Base-by-base conservation (phyloP, 2,113 vertebrate genomes). In the Sinocyclocheilus anophthalmus region DNA sequence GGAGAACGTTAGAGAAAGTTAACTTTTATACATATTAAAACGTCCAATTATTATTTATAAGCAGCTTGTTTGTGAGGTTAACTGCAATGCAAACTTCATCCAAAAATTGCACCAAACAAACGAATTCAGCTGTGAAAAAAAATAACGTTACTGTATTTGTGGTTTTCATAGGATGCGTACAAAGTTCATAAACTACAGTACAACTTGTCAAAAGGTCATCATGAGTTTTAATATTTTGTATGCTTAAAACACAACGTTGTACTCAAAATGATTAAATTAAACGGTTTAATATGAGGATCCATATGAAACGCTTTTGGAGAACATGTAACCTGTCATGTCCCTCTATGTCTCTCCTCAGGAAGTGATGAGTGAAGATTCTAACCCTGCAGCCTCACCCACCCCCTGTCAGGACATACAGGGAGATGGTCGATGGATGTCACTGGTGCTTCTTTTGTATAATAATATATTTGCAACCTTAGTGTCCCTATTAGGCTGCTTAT, bases 401-500 rank as follows among this genome's bases (percentile, higher is more conserved):
- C 90, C 95, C 20, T 93, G 95, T 90, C 84, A 90, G 67, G 96
- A 98, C 86, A 90, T 84, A 73, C 96, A 97, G 65, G 97, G 97
- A 87, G 96, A 98, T 87, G 96, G 94, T 83, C 95, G 96, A 84
- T 98, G 97, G 97, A 96, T 97, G 92, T 96, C 96, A 22, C 85
- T 97, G 96, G 97, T 98, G 90, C 93, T 95, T 92, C 8, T 63
- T 50, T 87, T 72, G 16, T 55, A 20, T 13, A 50, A 45, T 5
- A 45, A 50, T 85, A 26, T 11, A 8, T 39, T 22, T 65, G 9
- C 7, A 63, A 57, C 16, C 11, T 57, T 78, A 22, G 16, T 12
- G 4, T 20, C 11, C 26, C 18, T 39, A 59, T 59, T 59, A 59
- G 16, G 20, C 57, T 59, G 57, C 20, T 59, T 22, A 59, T 7